A percentile compares a stretch with the other conserved stretches of the same genome.
phyloP scores from a whole-genome alignment of 2,888 invertebrate genomes.

The Drosophila emarginata region DNA sequence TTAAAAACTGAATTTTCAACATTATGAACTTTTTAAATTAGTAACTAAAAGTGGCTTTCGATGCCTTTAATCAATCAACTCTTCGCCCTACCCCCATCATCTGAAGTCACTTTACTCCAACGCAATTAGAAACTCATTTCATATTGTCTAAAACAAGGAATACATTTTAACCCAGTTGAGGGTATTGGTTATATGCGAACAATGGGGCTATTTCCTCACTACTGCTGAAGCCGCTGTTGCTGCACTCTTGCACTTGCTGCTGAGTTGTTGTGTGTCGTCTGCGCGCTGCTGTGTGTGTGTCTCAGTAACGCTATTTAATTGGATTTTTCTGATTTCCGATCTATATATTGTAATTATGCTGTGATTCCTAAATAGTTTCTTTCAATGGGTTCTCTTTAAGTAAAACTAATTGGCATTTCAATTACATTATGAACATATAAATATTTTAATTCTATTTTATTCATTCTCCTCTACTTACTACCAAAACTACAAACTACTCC shows the following conservation, averaged over 20 bases:
- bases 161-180: constrained; percentile 19
- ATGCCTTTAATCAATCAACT: neutral
- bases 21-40: neutral
- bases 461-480: constrained; percentile 62
- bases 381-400: constrained; percentile 5
- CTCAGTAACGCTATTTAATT: constrained; percentile 59
- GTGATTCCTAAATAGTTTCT: neutral
- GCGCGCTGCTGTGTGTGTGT: constrained; percentile 62
- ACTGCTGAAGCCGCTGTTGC: constrained; percentile 30
- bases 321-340: constrained; percentile 45
- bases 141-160: constrained; percentile 24
- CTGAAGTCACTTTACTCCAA: neutral
- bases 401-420: constrained; percentile 12
- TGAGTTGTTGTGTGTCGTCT: constrained; percentile 52
- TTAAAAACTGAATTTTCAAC: no score
- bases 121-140: constrained; percentile 19
- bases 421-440: constrained; percentile 1
- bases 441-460: constrained; percentile 46
- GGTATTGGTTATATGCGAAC: neutral
- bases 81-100: no score
- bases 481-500: constrained; percentile 46
- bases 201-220: neutral
- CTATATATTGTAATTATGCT: constrained; percentile 17
- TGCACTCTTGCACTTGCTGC: constrained; percentile 42
- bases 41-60: neutral